phyloP scores from a whole-genome alignment of 2,113 vertebrate genomes.

The Channa maculata region DNA sequence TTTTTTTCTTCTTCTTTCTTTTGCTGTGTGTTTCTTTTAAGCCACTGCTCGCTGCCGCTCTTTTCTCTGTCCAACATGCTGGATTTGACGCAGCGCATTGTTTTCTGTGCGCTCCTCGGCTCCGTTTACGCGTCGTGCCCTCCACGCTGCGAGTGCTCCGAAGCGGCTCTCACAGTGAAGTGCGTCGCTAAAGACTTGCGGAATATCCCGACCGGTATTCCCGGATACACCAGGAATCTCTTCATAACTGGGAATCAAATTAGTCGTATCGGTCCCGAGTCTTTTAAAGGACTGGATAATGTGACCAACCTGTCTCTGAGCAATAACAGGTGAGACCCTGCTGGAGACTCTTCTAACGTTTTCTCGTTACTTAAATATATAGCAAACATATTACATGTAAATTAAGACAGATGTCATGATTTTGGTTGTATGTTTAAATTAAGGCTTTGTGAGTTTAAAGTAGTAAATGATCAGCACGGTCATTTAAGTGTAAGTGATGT shows the following conservation, averaged over 20 bases:
- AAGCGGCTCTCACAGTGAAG: slow-evolving; percentile 85
- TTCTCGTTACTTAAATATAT: background rate
- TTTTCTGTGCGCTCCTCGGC: slow-evolving; percentile 67
- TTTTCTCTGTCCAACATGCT: slow-evolving; percentile 63
- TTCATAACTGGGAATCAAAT: slow-evolving; percentile 85
- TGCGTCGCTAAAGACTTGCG: slow-evolving; percentile 84
- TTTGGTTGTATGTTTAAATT: no score
- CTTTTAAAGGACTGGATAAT: slow-evolving; percentile 79
- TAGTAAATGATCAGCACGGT: no score
- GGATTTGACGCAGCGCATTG: slow-evolving; percentile 43
- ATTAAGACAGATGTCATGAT: no score
- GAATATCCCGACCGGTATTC: slow-evolving; percentile 78
- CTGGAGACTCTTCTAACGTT: background rate
- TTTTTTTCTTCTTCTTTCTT: background rate
- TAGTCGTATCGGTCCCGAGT: slow-evolving; percentile 70
- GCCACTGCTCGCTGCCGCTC: background rate
- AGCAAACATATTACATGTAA: background rate
- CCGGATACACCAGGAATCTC: slow-evolving; percentile 82
- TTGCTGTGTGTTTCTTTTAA: background rate
- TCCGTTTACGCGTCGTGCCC: slow-evolving; percentile 74
- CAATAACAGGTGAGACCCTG: slow-evolving; percentile 81
- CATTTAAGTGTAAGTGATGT: background rate
- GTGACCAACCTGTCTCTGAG: slow-evolving; percentile 82
- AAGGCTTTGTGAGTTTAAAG: no score
- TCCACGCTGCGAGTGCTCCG: slow-evolving; percentile 84